A percentile compares a stretch with the other conserved stretches of the same genome.
Conservation (phyloP, 1,140 invertebrate genomes). For the Lepeophtheirus salmonis region DNA sequence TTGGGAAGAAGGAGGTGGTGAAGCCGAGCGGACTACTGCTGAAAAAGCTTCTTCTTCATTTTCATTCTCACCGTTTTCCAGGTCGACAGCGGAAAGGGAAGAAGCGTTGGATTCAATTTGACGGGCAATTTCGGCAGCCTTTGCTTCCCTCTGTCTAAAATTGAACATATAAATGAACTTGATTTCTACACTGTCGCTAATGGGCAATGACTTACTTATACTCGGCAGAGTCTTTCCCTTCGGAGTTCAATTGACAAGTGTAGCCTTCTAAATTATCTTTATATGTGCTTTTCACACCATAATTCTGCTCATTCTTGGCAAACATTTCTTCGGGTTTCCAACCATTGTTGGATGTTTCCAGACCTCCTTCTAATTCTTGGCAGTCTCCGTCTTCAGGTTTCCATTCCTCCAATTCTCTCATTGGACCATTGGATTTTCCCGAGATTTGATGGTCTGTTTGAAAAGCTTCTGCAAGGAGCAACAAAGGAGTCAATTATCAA, state of each 20-base stretch:
- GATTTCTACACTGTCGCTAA: background rate
- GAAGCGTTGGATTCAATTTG: constrained; percentile 69
- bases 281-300: constrained; percentile 69
- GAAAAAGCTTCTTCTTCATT: constrained; percentile 50
- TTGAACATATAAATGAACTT: background rate
- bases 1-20: constrained; percentile 2
- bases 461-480: constrained; percentile 19
- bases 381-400: constrained; percentile 36
- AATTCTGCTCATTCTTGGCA: constrained; percentile 66
- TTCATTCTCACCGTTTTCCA: constrained; percentile 70
- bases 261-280: constrained; percentile 64
- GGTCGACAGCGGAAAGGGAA: constrained; percentile 53
- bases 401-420: constrained; percentile 13
- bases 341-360: constrained; percentile 43
- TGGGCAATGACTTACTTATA: constrained; percentile 38
- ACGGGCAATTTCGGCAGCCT: constrained; percentile 62
- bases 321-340: constrained; percentile 93
- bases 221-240: constrained; percentile 62
- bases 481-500: constrained; percentile 1
- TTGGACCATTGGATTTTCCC: constrained; percentile 20
- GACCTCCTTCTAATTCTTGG: constrained; percentile 30
- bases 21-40: constrained; percentile 27
- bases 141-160: constrained; percentile 47
- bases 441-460: constrained; percentile 21
- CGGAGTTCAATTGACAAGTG: constrained; percentile 47